Base-by-base conservation (phyloP, 1,140 invertebrate species). In the Pseudomyrmex dendroicus region DNA sequence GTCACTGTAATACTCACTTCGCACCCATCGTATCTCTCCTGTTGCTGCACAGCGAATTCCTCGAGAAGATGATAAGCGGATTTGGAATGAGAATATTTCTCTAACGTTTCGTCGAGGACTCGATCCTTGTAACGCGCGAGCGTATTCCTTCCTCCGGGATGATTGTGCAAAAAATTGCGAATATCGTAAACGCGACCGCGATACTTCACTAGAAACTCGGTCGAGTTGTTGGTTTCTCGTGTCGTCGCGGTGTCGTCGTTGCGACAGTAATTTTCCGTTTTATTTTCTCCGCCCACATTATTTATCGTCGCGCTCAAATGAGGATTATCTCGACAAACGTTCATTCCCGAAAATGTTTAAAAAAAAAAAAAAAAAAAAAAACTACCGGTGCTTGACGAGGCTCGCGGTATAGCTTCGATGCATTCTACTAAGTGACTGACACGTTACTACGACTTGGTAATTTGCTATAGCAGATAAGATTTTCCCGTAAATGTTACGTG, bases 91-190 rank as follows among this genome's bases (percentile, higher is more conserved):
- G 95, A 92, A 20, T 94, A 95, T 35, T 94, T 88, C 25, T 89
- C 85, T 93, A 96, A 95, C 13, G 93, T 94, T 15, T 94, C 88
- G 17, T 93, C 89, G 7, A 96, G 90, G 61, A 95, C 95, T 88
- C 93, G 94, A 22, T 95, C 94, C 84, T 94, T 93, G 73, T 93
- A 96, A 4, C 91, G 90, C 77, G 91, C 87, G 2, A 96, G 89
- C 2, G 95, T 95, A 78, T 95, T 96, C 22, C 93, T 91, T 1
- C 96, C 96, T 0, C 96, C 96, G 0, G 96, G 96, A 90, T 96
- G 96, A 84, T 96, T 95, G 25, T 93, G 94, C 15, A 96, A 85
- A 76, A 96, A 96, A 17, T 91, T 84, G 52, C 92, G 90, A 76
- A 96, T 93, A 73, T 96, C 94, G 90, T 96, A 96, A 57, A 86